Evolutionary conservation across 2,888 invertebrate genomes (phyloP), one percentile per base, ranked within the genome.

Genomic region (Abscondita cerata): DNA sequence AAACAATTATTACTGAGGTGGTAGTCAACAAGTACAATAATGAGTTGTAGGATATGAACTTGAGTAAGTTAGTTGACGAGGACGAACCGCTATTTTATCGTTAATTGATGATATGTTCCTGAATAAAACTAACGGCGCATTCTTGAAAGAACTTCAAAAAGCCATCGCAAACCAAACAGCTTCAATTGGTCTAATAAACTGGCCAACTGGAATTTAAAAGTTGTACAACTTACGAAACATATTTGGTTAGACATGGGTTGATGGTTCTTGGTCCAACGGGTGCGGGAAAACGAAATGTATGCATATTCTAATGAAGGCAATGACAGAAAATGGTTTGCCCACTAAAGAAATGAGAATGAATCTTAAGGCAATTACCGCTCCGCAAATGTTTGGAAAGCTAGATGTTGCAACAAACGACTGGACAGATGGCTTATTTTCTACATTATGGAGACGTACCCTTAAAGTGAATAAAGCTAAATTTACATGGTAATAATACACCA

Each of bases 371-470:
- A 95, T 95, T 66, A 95, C 95, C 18, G 94, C 95, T 0, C 90
- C 95, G 0, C 95, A 95, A 84, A 95, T 95, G 92, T 95, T 95
- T 80, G 95, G 95, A 0, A 85, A 89, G 40, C 81, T 95, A 38
- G 95, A 95, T 78, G 94, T 92, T 0, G 91, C 95, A 0, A 95
- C 95, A 0, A 95, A 95, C 78, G 95, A 95, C 76, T 95, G 95
- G 95, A 95, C 95, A 0, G 95, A 95, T 80, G 95, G 95, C 12
- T 95, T 95, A 72, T 95, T 95, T 79, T 95, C 95, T 0, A 93
- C 93, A 0, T 80, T 95, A 1, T 95, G 95, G 95, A 85, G 95
- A 70, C 84, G 92, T 78, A 90, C 94, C 1, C 83, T 91, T 15
- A 92, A 92, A 81, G 85, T 91, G 0, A 92, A 92, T 72, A 89